phyloP scores from a whole-genome alignment of 2,888 invertebrate species.

The Ganaspis brasiliensis region DNA sequence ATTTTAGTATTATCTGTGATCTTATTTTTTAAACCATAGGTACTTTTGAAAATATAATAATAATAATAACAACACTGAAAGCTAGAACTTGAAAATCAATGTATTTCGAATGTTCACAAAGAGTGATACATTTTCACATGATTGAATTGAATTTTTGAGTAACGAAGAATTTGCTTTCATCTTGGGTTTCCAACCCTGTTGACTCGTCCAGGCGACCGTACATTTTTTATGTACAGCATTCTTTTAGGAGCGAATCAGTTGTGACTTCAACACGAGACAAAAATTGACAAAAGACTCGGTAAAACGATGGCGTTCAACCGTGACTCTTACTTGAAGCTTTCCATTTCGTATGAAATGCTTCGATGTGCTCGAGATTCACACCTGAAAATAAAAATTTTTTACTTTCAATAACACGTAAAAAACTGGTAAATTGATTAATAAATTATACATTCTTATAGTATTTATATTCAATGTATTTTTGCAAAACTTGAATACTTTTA shows the following conservation, averaged over 20 bases:
- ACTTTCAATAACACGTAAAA: too few species aligned
- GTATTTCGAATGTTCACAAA: neutral
- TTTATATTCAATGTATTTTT: too few species aligned
- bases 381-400: too few species aligned
- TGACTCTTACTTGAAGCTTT: constrained; percentile 87
- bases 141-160: neutral
- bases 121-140: neutral
- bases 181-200: constrained; percentile 74
- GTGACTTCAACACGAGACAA: constrained; percentile 46
- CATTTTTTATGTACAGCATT: constrained; percentile 29
- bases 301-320: constrained; percentile 81
- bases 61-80: too few species aligned
- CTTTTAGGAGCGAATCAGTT: constrained; percentile 47
- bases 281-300: neutral
- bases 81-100: too few species aligned
- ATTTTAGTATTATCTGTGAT: too few species aligned
- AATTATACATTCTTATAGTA: too few species aligned
- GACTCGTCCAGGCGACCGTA: constrained; percentile 44
- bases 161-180: constrained; percentile 61
- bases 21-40: too few species aligned
- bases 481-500: too few species aligned
- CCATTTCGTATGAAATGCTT: constrained; percentile 92
- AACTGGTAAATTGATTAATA: too few species aligned
- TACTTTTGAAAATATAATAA: too few species aligned
- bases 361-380: constrained; percentile 90